phyloP scores from a whole-genome alignment of 1,140 invertebrate genomes.

The Mercenaria mercenaria region DNA sequence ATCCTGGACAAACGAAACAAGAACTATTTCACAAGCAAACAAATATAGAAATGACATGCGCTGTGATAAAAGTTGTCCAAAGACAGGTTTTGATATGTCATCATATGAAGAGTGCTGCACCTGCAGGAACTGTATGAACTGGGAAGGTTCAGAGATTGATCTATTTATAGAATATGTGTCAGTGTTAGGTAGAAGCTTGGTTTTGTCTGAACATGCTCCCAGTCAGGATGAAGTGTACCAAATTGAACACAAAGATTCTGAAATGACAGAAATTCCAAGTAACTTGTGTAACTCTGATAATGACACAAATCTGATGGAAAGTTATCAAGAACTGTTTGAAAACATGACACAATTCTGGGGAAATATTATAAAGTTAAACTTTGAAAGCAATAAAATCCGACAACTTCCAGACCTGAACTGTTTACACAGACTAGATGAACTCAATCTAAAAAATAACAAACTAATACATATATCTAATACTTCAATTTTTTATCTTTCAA shows the following conservation, averaged over 20 bases:
- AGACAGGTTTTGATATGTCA: not conserved
- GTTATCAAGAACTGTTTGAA: not conserved
- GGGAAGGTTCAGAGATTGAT: constrained; percentile 8
- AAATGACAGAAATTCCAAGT: not conserved
- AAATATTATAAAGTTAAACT: constrained; percentile 8
- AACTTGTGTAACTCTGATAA: constrained; percentile 2
- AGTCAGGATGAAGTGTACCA: not conserved
- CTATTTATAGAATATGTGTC: constrained; percentile 25
- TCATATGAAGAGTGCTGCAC: not conserved
- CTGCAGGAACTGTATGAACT: not conserved
- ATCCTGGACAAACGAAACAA: not conserved
- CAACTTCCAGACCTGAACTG: constrained; percentile 24
- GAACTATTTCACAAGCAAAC: no score
- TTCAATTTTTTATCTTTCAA: constrained; percentile 14
- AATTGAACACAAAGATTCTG: not conserved
- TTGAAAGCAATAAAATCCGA: constrained; percentile 33
- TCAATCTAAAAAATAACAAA: constrained; percentile 12
- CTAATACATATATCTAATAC: constrained; percentile 11
- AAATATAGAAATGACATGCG: not conserved
- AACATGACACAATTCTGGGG: not conserved
- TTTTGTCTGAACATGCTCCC: not conserved
- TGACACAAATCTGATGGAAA: not conserved
- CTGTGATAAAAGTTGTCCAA: not conserved
- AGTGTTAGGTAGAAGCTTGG: constrained; percentile 22
- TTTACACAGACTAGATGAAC: constrained; percentile 5